Evolutionary conservation across 2,113 vertebrate genomes (phyloP), one percentile per base, ranked within the genome.

Genomic region (Nibea albiflora): DNA sequence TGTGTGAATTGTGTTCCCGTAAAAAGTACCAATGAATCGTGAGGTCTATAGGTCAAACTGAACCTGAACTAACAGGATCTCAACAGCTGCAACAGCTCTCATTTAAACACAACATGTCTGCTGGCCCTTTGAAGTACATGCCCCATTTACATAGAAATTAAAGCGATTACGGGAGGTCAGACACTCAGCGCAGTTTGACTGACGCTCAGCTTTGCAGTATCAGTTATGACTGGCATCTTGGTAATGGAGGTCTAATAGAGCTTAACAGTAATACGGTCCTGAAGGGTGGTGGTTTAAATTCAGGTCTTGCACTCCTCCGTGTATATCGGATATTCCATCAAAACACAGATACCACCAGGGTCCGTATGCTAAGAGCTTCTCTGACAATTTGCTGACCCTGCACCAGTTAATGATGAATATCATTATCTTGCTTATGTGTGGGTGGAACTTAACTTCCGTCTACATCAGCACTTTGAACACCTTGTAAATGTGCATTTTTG

Each of bases 331-430:
- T 79, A 53, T 62, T 85, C 47, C 31, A 73, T 77, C 60, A 71
- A 68, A 78, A 60, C 52, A 22, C 20, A n/a, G n/a, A 81, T 26
- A 49, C 35, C 64, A 65, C 11, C 57, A 65, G 70, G 52, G 47
- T 35, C 49, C 76, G 46, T 28, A 24, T 72, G 14, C 47, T 35
- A n/a, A 76, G 69, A 80, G 64, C 76, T 50, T 56, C 44, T 70
- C 49, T 57, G 74, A 74, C 24, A 64, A 58, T 28, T 17, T 81
- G 77, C 69, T 88, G 80, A 81, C 66, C 60, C 8, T 28, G 65
- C 73, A 49, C 52, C 5, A 14, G 10, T 60, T 75, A 78, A 71
- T 72, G 64, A 76, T 80, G 63, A 80, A 87, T 84, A 70, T 79
- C 62, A 65, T 84, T 83, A 78, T 67, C 16, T 26, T 66, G 47